Percentiles rank a stretch among this genome's conserved stretches.
phyloP scores from a whole-genome alignment of 2,797 vertebrate genomes.

The Sebastolobus altivelis region DNA sequence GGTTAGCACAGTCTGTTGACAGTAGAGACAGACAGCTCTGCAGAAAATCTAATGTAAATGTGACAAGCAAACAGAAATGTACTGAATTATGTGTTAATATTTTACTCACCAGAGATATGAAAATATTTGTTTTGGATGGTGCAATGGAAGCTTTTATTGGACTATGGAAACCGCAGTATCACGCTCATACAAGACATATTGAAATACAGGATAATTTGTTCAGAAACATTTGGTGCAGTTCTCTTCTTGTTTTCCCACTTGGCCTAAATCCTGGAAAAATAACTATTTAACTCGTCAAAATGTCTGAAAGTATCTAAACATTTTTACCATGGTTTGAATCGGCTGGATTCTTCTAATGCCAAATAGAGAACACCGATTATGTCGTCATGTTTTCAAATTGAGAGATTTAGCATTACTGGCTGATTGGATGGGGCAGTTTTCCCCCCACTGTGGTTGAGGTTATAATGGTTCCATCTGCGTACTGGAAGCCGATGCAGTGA shows the following conservation, averaged over 20 bases:
- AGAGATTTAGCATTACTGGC: constrained; percentile 30
- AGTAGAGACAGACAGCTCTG: constrained; percentile 1
- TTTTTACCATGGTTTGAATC: background rate
- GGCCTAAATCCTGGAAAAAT: constrained; percentile 19
- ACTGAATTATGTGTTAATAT: constrained; percentile 8
- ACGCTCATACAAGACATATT: background rate
- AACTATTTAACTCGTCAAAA: background rate
- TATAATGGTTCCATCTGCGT: constrained; percentile 48
- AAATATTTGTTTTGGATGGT: constrained; percentile 8
- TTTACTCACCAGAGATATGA: constrained; percentile 1
- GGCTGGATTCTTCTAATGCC: background rate
- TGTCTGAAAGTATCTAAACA: background rate
- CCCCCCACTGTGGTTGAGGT: constrained; percentile 20
- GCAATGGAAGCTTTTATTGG: background rate
- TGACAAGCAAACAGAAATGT: constrained; percentile 26
- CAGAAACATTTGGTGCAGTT: background rate
- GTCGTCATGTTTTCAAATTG: constrained; percentile 26
- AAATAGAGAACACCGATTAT: background rate
- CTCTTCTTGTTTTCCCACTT: background rate
- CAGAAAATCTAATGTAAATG: constrained; percentile 17
- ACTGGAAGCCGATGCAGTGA: constrained; percentile 30
- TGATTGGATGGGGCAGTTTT: constrained; percentile 48
- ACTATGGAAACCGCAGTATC: background rate
- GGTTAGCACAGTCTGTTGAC: background rate
- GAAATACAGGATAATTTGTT: background rate